phyloP scores from a whole-genome alignment of 2,888 invertebrate genomes.

The Athalia circularis region DNA sequence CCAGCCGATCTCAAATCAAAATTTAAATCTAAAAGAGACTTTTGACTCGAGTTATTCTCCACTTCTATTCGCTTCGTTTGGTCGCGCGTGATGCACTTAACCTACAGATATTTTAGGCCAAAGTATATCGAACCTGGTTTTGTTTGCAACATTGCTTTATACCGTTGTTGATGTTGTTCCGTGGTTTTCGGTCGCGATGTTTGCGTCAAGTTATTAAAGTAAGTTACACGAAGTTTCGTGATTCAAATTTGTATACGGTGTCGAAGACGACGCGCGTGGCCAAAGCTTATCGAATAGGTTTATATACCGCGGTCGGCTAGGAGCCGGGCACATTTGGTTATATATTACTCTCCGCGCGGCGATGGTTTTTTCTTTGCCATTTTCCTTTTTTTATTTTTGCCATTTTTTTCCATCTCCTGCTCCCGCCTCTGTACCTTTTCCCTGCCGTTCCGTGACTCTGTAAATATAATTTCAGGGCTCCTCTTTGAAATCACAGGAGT shows the following conservation, averaged over 20 bases:
- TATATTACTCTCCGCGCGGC: constrained; percentile 20
- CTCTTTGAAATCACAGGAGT: constrained; percentile 17
- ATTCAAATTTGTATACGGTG: constrained; percentile 39
- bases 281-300: constrained; percentile 39
- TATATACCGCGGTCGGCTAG: constrained; percentile 6
- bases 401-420: neutral
- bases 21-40: no score
- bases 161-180: constrained; percentile 2
- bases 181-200: constrained; percentile 11
- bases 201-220: constrained; percentile 39
- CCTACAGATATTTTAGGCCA: no score
- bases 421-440: neutral
- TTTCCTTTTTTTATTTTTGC: neutral
- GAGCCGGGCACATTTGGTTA: constrained; percentile 36
- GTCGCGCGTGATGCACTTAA: no score
- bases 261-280: constrained; percentile 2
- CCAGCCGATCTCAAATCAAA: no score
- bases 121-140: no score
- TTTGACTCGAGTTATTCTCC: no score
- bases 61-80: no score
- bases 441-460: constrained; percentile 1
- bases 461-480: constrained; percentile 29
- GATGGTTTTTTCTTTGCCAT: neutral
- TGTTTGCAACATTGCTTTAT: no score
- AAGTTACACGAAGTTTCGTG: constrained; percentile 40